These are phyloP conservation scores for Scolopax mira DNA, from an alignment of 2,113 vertebrate genomes.

Conservation along the genomic window DNA sequence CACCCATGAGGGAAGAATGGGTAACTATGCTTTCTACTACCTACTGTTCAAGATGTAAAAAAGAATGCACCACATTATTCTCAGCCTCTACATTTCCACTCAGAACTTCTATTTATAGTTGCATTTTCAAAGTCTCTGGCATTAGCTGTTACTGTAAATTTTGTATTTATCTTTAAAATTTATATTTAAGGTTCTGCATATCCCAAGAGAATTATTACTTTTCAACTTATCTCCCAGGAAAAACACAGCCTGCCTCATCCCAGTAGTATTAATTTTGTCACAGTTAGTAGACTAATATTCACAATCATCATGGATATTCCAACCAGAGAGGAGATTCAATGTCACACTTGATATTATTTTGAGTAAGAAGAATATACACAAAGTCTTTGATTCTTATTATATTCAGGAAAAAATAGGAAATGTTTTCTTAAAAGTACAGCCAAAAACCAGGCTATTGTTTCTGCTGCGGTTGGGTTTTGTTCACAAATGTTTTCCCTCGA, in stretches of 20 bases:
- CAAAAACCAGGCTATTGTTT: slow-evolving; percentile 4
- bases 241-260: neutral
- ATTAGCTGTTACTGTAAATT: neutral
- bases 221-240: neutral
- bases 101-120: neutral
- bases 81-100: neutral
- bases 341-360: neutral
- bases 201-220: neutral
- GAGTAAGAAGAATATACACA: neutral
- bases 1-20: neutral
- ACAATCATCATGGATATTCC: neutral
- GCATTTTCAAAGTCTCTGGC: neutral
- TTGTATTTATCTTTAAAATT: neutral
- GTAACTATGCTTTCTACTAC: neutral
- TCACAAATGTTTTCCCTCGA: slow-evolving; percentile 19
- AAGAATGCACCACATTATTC: neutral
- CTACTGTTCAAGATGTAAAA: neutral
- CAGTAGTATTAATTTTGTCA: neutral
- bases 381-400: neutral
- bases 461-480: neutral
- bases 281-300: neutral
- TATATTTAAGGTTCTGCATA: neutral
- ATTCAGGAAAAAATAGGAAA: slow-evolving; percentile 9
- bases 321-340: neutral
- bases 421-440: slow-evolving; percentile 8